A percentile compares a stretch with the other conserved stretches of the same genome.
phyloP scores from a whole-genome alignment of 2,888 invertebrate genomes.

The Apamea anceps region DNA sequence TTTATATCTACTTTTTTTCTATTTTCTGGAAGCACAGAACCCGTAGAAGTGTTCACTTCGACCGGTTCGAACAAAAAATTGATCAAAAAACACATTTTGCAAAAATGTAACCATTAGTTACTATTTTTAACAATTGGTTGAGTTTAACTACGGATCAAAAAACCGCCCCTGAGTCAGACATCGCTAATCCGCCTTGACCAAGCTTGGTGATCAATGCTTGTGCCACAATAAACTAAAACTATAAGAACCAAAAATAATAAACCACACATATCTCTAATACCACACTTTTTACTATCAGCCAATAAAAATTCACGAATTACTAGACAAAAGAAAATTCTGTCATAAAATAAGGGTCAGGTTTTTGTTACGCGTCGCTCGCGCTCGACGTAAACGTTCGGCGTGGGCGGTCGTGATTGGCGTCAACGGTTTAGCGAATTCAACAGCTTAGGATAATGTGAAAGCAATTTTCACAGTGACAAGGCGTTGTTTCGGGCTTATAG shows the following conservation, averaged over 20 bases:
- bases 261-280: neutral
- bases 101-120: no score
- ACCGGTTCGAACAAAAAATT: no score
- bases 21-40: no score
- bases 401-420: conserved; percentile 38
- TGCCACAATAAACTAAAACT: neutral
- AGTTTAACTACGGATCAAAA: no score
- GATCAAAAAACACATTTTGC: no score
- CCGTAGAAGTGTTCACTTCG: no score
- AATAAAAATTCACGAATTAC: conserved; percentile 7
- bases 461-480: conserved; percentile 60
- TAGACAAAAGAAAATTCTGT: conserved; percentile 5
- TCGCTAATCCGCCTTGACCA: no score
- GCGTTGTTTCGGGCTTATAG: conserved; percentile 9
- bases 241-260: neutral
- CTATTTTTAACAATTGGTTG: no score
- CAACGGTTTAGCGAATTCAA: conserved; percentile 51
- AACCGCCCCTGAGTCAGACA: no score
- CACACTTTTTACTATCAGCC: neutral
- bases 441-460: conserved; percentile 54
- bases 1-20: no score
- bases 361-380: conserved; percentile 21
- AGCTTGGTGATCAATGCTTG: no score
- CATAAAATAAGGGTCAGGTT: conserved; percentile 34
- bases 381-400: conserved; percentile 22